phyloP scores from a whole-genome alignment of 2,113 vertebrate species.

The Lepus timidus region DNA sequence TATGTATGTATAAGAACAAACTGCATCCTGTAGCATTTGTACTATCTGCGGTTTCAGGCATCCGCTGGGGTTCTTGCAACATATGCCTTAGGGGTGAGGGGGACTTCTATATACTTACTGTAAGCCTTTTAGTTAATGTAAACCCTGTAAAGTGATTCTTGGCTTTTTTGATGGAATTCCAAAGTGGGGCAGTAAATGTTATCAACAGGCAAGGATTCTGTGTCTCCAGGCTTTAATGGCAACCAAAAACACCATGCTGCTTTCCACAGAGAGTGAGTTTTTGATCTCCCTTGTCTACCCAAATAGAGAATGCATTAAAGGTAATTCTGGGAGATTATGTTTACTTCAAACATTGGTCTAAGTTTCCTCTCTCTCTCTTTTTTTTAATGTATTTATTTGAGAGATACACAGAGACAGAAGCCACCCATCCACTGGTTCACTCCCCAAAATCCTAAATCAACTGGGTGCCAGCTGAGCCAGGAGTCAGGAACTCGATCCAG shows the following conservation, averaged over 20 bases:
- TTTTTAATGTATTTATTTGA: no score
- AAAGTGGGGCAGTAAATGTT: neutral
- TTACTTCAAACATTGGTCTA: neutral
- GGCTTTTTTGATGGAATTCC: neutral
- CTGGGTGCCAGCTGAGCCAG: no score
- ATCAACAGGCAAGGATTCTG: neutral
- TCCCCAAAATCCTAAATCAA: no score
- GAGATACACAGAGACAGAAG: no score
- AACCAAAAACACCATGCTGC: neutral
- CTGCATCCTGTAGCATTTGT: no score
- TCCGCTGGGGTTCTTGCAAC: neutral
- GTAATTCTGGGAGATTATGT: neutral
- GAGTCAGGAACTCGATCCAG: no score
- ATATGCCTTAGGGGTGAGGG: neutral
- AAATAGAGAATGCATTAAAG: neutral
- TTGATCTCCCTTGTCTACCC: neutral
- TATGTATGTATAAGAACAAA: no score
- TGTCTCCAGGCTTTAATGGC: neutral
- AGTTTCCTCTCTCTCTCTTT: neutral
- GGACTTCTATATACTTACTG: neutral
- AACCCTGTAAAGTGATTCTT: neutral
- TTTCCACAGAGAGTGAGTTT: neutral
- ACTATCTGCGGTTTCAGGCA: neutral
- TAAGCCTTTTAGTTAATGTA: neutral
- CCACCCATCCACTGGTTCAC: no score